Conservation (phyloP, 2,113 vertebrate species). For the Rattus rattus region DNA sequence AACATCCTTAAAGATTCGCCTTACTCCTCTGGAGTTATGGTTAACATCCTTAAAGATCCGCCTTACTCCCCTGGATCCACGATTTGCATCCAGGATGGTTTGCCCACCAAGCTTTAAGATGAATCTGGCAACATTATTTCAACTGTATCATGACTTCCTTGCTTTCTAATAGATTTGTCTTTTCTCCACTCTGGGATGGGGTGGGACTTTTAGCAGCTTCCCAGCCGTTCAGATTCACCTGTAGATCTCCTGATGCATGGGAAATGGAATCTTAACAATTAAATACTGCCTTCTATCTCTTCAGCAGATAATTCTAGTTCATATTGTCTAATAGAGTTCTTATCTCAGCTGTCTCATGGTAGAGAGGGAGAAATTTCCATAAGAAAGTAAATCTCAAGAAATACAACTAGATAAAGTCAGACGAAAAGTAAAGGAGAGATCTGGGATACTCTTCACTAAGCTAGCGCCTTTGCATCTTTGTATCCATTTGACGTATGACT, state of each 20-base stretch:
- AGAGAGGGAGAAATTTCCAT: not conserved
- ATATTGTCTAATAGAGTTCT: not conserved
- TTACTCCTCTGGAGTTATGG: not conserved
- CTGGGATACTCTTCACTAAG: not conserved
- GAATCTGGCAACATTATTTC: not conserved
- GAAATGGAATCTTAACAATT: conserved; percentile 16
- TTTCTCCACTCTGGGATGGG: not conserved
- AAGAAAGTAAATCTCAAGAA: conserved; percentile 8
- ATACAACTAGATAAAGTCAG: not conserved
- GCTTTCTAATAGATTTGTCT: not conserved
- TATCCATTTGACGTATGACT: conserved; percentile 5
- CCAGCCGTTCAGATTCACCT: not conserved
- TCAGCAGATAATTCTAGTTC: not conserved
- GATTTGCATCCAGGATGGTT: not conserved
- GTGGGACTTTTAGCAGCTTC: not conserved
- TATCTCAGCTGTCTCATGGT: not conserved
- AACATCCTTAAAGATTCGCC: too few relatives aligned
- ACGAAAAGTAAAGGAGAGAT: not conserved
- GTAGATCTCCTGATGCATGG: not conserved
- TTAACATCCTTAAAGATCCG: too few relatives aligned
- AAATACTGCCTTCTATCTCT: conserved; percentile 1
- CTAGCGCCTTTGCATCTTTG: not conserved
- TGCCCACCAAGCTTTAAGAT: not conserved
- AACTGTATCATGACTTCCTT: not conserved
- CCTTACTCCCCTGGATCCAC: not conserved